Percentiles rank a stretch among this genome's conserved stretches.
Evolutionary conservation across 2,888 invertebrate species (phyloP).

Genomic region (Polietes domitor): DNA sequence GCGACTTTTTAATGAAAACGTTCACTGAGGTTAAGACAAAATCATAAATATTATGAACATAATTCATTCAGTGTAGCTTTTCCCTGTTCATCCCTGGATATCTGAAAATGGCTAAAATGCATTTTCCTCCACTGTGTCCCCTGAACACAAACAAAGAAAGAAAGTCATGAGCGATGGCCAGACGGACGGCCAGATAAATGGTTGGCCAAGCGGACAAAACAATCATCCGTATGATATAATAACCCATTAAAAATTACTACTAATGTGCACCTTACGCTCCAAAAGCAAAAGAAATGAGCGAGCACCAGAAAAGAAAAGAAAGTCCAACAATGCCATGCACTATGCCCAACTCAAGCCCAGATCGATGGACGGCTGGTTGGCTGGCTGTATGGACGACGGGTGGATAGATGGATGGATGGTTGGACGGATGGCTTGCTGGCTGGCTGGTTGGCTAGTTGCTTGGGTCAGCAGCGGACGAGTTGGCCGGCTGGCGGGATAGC

Average conservation of each 20-base stretch:
- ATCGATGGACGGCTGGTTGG: conserved; percentile 37
- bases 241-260: conserved; percentile 79
- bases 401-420: conserved; percentile 32
- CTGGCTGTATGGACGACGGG: conserved; percentile 26
- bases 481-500: not conserved
- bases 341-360: not conserved
- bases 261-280: conserved; percentile 78
- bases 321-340: conserved; percentile 39
- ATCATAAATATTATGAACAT: too few relatives aligned
- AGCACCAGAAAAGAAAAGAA: conserved; percentile 48
- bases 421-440: conserved; percentile 8
- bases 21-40: too few relatives aligned
- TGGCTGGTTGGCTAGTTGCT: not conserved
- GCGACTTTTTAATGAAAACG: too few relatives aligned
- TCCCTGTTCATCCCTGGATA: too few relatives aligned
- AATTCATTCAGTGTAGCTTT: too few relatives aligned
- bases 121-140: not conserved
- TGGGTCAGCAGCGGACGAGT: conserved; percentile 11
- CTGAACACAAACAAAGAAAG: conserved; percentile 33
- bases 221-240: conserved; percentile 70
- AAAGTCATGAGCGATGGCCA: conserved; percentile 47
- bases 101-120: too few relatives aligned
- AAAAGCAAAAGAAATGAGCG: conserved; percentile 59
- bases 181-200: conserved; percentile 28
- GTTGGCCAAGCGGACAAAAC: conserved; percentile 17